These are phyloP conservation scores for Hydrotaea diabolus DNA, from an alignment of 2,888 invertebrate genomes.

Conservation along the genomic window DNA sequence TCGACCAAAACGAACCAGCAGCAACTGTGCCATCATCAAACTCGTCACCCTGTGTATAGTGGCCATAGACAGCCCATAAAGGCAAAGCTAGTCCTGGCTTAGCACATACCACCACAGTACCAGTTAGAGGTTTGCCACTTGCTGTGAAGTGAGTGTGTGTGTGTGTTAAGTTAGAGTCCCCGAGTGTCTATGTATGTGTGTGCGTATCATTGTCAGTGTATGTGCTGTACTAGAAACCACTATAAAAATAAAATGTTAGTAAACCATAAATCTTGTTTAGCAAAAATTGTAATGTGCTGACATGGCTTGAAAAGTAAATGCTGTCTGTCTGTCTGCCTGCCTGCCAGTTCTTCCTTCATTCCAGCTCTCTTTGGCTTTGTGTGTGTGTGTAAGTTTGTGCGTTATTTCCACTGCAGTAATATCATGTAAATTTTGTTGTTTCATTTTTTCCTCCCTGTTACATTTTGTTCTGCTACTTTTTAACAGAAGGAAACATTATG, in stretches of 20 bases:
- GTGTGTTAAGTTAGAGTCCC: too few species aligned
- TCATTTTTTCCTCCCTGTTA: conserved; percentile 2
- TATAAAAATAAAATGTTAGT: conserved; percentile 68
- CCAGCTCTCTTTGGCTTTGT: conserved; percentile 35
- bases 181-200: neutral
- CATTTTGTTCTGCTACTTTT: conserved; percentile 18
- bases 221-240: conserved; percentile 41
- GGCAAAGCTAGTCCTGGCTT: neutral
- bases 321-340: conserved; percentile 50
- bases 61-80: neutral
- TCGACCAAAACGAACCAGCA: conserved; percentile 43
- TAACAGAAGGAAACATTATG: conserved; percentile 55
- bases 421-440: conserved; percentile 60
- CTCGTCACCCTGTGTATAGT: neutral
- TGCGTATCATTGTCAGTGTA: conserved; percentile 23
- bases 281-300: conserved; percentile 70
- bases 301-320: conserved; percentile 68
- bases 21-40: conserved; percentile 47
- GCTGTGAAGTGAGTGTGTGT: neutral
- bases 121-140: neutral
- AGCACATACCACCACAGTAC: neutral
- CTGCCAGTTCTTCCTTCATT: neutral
- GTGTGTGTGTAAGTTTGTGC: neutral
- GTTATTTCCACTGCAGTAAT: conserved; percentile 61
- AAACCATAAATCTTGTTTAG: conserved; percentile 72